Percentiles rank a stretch among this genome's conserved stretches.
Evolutionary conservation across 2,797 vertebrate species (phyloP).

Genomic region (Numenius phaeopus): DNA sequence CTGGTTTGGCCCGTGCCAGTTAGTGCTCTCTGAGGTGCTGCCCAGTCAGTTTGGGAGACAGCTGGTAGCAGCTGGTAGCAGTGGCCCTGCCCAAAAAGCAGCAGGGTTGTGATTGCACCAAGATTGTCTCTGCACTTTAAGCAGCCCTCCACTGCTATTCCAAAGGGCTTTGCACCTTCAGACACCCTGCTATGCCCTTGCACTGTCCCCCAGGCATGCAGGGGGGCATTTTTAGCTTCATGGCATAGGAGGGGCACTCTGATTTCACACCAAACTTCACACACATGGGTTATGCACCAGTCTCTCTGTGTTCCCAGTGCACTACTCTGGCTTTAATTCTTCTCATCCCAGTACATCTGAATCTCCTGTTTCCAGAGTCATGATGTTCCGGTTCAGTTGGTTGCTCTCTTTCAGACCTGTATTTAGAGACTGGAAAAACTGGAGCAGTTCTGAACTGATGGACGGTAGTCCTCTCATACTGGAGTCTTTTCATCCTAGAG

Average conservation of each 20-base stretch:
- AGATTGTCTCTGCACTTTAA: neutral
- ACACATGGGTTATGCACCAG: neutral
- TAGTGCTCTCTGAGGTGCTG: neutral
- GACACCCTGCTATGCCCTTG: neutral
- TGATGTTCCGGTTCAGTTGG: neutral
- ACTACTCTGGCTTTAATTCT: neutral
- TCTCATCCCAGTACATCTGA: neutral
- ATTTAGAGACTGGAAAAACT: neutral
- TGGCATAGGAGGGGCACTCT: neutral
- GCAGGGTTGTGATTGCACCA: neutral
- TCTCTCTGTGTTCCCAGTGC: neutral
- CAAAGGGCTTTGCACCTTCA: neutral
- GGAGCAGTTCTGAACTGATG: neutral
- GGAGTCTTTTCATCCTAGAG: neutral
- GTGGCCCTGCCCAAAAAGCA: neutral
- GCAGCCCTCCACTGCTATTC: neutral
- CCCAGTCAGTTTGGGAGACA: neutral
- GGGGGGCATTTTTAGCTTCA: neutral
- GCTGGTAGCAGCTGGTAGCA: neutral
- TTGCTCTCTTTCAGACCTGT: neutral
- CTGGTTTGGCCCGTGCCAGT: neutral
- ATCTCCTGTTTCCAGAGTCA: neutral
- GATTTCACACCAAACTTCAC: neutral
- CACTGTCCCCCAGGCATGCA: neutral
- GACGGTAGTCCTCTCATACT: neutral